Base-by-base conservation (phyloP, 2,113 vertebrate genomes). In the Tenrec ecaudatus region DNA sequence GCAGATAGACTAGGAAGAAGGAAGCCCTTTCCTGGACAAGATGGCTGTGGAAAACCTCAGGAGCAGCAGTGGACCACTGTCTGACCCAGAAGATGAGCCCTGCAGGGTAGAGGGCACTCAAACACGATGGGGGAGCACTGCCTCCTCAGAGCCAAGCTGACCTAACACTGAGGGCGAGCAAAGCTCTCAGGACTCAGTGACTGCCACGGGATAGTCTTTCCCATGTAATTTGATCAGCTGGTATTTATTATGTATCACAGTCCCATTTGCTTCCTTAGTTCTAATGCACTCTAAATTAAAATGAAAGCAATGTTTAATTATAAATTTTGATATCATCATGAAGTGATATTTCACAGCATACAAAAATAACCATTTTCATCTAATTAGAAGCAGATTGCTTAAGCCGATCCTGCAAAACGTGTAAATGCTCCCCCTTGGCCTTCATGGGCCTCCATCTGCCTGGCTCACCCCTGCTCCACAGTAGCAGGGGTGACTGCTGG, bases 271-370 rank as follows among this genome's bases (percentile, higher is more conserved):
- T 36, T 87, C 71, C 60, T 91, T 20, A 93, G 53, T 83, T 93
- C 64, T 81, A 69, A 86, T 53, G 62, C 31, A 91, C 25, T 62
- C 68, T 91, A 82, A 92, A 62, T 76, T 93, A 86, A 36, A 79
- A 89, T 19, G 7, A 87, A 84, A 91, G 60, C 10, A 64, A 91
- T 17, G 79, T 0, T 73, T 89, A 82, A 91, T 29, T 22, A 2
- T 38, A 33, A 71, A 68, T 12, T 75, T 87, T 68, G 43, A 36
- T 16, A 83, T 85, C 10, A 75, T 16, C 53, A 82, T 15, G 57
- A 79, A 86, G 64, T 82, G 64, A 58, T 71, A 36, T 22, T 71
- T 71, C 15, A 73, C 1, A 90, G 62, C 16, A 91, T 69, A 36
- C 19, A 91, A 43, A 95, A 90, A 76, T 38, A 71, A 43, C 29